Evolutionary conservation across 2,113 vertebrate species (phyloP), one percentile per base, ranked within the genome.

Genomic region (Takifugu flavidus): DNA sequence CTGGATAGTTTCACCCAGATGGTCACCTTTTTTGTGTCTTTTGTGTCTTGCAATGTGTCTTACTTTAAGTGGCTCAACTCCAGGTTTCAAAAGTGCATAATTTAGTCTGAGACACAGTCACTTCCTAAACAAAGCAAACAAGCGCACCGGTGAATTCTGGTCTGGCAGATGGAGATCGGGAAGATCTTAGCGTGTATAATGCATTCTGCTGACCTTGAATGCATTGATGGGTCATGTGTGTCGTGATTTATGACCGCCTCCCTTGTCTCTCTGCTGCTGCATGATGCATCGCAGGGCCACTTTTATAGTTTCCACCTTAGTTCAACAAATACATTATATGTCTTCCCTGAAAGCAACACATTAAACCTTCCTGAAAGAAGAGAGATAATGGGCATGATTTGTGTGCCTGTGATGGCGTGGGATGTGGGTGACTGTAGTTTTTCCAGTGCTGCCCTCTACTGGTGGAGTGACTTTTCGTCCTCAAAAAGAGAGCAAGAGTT

Each of bases 391-490:
- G 39, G 59, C 62, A 49, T 82, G 75, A 84, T 79, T 62, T 76
- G 60, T 83, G 60, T 62, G 54, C 56, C 54, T 46, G 0, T 54
- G 26, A 70, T 43, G 39, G 56, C 68, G 25, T n/a, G 55, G 56
- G 67, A 25, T 61, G 46, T 25, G 62, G 28, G 63, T 75, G 56
- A 25, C 42, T 49, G 49, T 74, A 67, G 65, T 83, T 79, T 89
- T 68, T 79, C 57, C 79, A 79, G 67, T 72, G 78, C 76, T 79
- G 87, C 88, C 90, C 86, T 90, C 90, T 90, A 85, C 89, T 91
- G 90, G 88, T 86, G 45, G 76, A 65, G 13, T 12, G 31, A 54
- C 27, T 31, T 55, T 54, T 59, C 49, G 59, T 51, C 61, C 11
- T 49, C 45, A 72, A 26, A 25, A 49, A 7, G 29, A 39, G 44